Evolutionary conservation across 2,888 invertebrate species (phyloP).

Genomic region (Acrobasis suavella): DNA sequence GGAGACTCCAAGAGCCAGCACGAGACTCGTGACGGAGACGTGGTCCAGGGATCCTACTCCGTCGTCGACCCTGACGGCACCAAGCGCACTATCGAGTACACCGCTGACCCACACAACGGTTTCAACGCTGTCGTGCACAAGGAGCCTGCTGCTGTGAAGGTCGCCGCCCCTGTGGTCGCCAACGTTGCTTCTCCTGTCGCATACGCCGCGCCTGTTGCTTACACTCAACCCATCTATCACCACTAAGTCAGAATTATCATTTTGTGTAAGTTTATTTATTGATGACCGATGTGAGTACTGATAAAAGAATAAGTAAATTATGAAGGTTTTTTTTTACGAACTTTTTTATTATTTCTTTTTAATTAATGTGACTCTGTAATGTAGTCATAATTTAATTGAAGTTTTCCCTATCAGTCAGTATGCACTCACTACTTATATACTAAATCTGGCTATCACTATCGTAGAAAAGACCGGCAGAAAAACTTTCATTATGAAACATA

Average conservation of each 20-base stretch:
- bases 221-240: slow-evolving; percentile 40
- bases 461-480: neutral
- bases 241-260: slow-evolving; percentile 27
- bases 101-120: slow-evolving; percentile 72
- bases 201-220: slow-evolving; percentile 38
- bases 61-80: slow-evolving; percentile 78
- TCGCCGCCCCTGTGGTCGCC: slow-evolving; percentile 44
- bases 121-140: slow-evolving; percentile 78
- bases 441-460: neutral
- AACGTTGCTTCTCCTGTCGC: slow-evolving; percentile 48
- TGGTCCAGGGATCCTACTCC: slow-evolving; percentile 77
- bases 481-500: no score
- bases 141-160: slow-evolving; percentile 56
- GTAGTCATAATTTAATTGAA: no score
- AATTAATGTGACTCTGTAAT: no score
- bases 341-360: neutral
- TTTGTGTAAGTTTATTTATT: slow-evolving; percentile 12
- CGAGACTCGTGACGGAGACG: slow-evolving; percentile 78
- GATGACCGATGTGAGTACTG: neutral
- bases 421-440: no score
- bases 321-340: neutral
- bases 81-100: slow-evolving; percentile 77
- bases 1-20: slow-evolving; percentile 74
- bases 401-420: no score
- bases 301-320: slow-evolving; percentile 6